phyloP scores from a whole-genome alignment of 2,797 vertebrate species.

The Clarias fuscus region DNA sequence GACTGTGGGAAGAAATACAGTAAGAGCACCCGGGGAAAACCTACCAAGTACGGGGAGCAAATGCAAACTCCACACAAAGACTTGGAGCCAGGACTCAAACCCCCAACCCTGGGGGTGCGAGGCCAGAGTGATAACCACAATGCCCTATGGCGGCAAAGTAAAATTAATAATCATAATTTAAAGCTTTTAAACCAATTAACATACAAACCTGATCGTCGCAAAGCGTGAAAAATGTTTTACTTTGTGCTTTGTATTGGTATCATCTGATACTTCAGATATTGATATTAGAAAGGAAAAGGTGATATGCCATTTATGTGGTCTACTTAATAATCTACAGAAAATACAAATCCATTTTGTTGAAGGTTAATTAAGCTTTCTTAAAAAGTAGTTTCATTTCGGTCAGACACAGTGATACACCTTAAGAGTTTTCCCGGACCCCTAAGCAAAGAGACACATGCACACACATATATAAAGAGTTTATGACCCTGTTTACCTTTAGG shows the following conservation, averaged over 20 bases:
- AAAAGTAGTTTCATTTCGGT: neutral
- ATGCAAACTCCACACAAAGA: too few relatives aligned
- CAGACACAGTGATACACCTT: neutral
- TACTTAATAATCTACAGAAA: neutral
- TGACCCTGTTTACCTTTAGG: conserved; percentile 77
- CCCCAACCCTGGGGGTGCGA: too few relatives aligned
- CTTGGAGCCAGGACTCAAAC: too few relatives aligned
- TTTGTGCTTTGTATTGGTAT: neutral
- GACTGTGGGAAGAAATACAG: too few relatives aligned
- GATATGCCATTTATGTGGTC: neutral
- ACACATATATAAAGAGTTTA: neutral
- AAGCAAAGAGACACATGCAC: too few relatives aligned
- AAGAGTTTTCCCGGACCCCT: neutral
- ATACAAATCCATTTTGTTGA: neutral
- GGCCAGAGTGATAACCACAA: too few relatives aligned
- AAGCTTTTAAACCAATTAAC: neutral
- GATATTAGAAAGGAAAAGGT: neutral
- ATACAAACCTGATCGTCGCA: neutral
- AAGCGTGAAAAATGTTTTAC: too few relatives aligned
- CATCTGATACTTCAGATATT: neutral
- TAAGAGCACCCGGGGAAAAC: too few relatives aligned
- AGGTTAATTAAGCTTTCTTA: neutral
- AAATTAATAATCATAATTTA: neutral
- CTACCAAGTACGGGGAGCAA: too few relatives aligned
- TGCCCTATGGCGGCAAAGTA: neutral